These are phyloP conservation scores for Orestias chungarensis DNA, from an alignment of 2,797 vertebrate species.

Conservation along the genomic window DNA sequence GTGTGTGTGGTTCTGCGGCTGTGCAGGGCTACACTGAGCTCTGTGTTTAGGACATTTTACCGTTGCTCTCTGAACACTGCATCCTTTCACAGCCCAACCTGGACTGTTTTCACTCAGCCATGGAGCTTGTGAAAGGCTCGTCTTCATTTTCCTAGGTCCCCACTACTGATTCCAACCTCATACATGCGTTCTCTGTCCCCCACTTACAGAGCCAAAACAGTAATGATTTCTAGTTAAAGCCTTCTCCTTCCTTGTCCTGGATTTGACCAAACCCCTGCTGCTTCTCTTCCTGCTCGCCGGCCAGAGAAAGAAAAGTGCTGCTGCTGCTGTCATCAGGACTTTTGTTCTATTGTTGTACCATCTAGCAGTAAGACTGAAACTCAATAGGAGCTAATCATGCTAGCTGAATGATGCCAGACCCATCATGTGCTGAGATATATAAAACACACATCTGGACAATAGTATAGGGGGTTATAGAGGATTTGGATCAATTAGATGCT, in stretches of 20 bases:
- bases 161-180: neutral
- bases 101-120: neutral
- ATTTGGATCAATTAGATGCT: too few relatives aligned
- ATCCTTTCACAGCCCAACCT: neutral
- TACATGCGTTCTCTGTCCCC: neutral
- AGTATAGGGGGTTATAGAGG: too few relatives aligned
- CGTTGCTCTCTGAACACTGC: neutral
- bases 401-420: too few relatives aligned
- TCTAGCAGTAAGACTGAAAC: too few relatives aligned
- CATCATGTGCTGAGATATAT: too few relatives aligned
- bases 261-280: neutral
- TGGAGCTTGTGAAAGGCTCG: neutral
- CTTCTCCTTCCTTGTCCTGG: neutral
- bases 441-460: too few relatives aligned
- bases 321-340: neutral
- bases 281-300: neutral
- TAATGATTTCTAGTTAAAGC: neutral
- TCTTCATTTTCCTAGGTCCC: neutral
- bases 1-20: neutral
- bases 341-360: too few relatives aligned
- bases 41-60: neutral
- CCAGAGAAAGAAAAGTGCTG: too few relatives aligned
- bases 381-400: too few relatives aligned
- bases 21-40: neutral
- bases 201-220: neutral